phyloP scores from a whole-genome alignment of 2,888 invertebrate species.

The Phyllotreta cruciferae region DNA sequence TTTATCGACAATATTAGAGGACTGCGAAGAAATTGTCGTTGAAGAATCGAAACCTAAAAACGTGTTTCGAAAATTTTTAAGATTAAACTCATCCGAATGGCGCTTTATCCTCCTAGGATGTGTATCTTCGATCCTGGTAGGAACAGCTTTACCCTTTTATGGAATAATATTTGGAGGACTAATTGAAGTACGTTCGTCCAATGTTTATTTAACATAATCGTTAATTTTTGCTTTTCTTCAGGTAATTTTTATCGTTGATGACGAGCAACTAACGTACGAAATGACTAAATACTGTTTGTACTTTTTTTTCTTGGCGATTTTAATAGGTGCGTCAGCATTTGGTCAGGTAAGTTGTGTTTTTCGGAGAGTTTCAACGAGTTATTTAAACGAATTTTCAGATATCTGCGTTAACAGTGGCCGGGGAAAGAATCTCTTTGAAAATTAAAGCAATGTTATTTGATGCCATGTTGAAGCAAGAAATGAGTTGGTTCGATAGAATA shows the following conservation, averaged over 20 bases:
- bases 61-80: constrained; percentile 67
- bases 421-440: constrained; percentile 79
- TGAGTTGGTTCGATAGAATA: constrained; percentile 77
- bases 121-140: constrained; percentile 68
- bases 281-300: constrained; percentile 62
- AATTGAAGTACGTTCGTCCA: constrained; percentile 63
- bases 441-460: constrained; percentile 71
- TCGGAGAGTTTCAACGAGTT: background rate
- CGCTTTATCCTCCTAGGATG: constrained; percentile 67
- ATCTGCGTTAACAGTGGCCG: constrained; percentile 75
- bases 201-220: background rate
- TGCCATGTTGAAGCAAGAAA: constrained; percentile 74
- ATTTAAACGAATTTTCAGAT: constrained; percentile 44
- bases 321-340: constrained; percentile 70
- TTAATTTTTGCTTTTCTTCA: constrained; percentile 59
- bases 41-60: constrained; percentile 51
- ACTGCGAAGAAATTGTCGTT: background rate
- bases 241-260: constrained; percentile 68
- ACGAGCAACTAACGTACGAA: constrained; percentile 63
- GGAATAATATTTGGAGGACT: constrained; percentile 75
- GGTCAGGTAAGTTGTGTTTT: constrained; percentile 62
- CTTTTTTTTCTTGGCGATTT: constrained; percentile 68
- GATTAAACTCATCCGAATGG: constrained; percentile 72
- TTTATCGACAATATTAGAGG: background rate
- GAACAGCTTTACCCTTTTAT: constrained; percentile 73